These are phyloP conservation scores for Melitaea cinxia DNA, from an alignment of 1,140 invertebrate genomes.

Conservation along the genomic window DNA sequence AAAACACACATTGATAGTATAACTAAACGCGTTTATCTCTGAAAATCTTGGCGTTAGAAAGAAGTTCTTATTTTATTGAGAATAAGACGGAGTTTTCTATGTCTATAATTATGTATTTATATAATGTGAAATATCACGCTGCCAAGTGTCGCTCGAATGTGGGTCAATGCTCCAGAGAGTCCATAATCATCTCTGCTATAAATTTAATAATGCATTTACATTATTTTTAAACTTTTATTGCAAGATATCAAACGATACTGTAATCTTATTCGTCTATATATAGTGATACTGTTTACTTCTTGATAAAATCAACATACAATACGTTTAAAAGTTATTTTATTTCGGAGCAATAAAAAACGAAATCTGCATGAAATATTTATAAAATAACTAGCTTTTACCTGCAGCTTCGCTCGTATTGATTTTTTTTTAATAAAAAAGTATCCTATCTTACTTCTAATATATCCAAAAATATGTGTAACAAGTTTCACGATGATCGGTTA, in stretches of 20 bases:
- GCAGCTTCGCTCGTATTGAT: too few relatives aligned
- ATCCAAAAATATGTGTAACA: too few relatives aligned
- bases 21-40: not conserved
- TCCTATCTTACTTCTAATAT: too few relatives aligned
- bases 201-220: conserved; percentile 18
- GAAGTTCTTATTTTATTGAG: not conserved
- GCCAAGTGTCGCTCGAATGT: conserved; percentile 69
- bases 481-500: too few relatives aligned
- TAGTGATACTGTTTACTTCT: not conserved
- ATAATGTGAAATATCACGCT: conserved; percentile 38
- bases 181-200: conserved; percentile 26
- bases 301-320: not conserved
- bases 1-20: not conserved
- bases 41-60: not conserved
- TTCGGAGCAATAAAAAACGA: too few relatives aligned
- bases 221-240: conserved; percentile 1
- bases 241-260: not conserved
- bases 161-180: conserved; percentile 70
- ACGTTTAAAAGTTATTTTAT: not conserved
- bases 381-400: too few relatives aligned
- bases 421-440: too few relatives aligned
- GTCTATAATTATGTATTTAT: conserved; percentile 12
- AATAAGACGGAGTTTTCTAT: not conserved
- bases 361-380: too few relatives aligned
- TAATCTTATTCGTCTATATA: not conserved